phyloP scores from a whole-genome alignment of 2,888 invertebrate genomes.

The Hyles lineata region DNA sequence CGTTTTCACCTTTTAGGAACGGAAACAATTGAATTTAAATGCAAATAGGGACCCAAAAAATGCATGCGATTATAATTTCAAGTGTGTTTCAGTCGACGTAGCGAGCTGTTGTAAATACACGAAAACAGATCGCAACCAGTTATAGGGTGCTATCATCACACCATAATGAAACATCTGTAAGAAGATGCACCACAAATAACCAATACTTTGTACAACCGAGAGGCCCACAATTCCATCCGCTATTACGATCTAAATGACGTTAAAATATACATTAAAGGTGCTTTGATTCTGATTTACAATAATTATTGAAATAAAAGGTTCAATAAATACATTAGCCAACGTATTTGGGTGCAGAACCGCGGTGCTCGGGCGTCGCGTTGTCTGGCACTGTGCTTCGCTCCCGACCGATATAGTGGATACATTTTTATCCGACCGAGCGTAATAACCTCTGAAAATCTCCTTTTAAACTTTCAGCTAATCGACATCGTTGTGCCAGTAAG shows the following conservation, averaged over 20 bases:
- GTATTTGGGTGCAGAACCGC: not conserved
- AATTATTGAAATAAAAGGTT: conserved; percentile 7
- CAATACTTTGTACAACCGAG: conserved; percentile 1
- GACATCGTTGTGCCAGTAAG: conserved; percentile 4
- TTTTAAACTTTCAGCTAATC: conserved; percentile 12
- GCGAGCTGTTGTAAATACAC: conserved; percentile 15
- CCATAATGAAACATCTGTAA: conserved; percentile 18
- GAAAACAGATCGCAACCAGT: conserved; percentile 7
- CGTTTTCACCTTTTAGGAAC: not conserved
- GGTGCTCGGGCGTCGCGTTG: conserved; percentile 30
- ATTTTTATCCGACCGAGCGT: conserved; percentile 21
- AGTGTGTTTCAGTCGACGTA: not conserved
- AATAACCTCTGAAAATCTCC: conserved; percentile 20
- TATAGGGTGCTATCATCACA: not conserved
- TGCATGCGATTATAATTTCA: conserved; percentile 1
- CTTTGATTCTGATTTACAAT: not conserved
- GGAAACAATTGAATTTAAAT: not conserved
- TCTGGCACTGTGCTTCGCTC: conserved; percentile 31
- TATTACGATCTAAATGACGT: not conserved
- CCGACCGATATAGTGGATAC: conserved; percentile 16
- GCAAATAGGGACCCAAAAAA: not conserved
- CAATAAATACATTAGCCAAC: not conserved
- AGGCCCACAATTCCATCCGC: not conserved
- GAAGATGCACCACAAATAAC: not conserved
- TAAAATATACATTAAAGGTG: not conserved